Evolutionary conservation across 2,888 invertebrate species (phyloP).

Genomic region (Microctonus hyperodae): DNA sequence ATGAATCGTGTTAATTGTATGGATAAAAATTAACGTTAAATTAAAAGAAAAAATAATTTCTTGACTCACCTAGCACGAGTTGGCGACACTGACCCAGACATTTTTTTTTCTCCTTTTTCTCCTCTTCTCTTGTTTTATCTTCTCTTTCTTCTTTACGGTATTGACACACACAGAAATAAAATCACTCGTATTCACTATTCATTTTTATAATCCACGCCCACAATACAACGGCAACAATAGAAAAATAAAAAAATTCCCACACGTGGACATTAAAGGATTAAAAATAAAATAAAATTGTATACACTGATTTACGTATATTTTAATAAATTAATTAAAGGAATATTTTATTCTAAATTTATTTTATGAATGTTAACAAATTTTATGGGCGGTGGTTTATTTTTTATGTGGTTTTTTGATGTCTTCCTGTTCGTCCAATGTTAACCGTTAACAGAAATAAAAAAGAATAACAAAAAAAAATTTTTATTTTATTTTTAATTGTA

Average conservation of each 20-base stretch:
- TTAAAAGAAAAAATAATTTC: too few species aligned
- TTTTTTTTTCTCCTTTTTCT: not conserved
- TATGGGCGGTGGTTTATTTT: too few species aligned
- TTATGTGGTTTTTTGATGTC: too few species aligned
- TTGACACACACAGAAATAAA: not conserved
- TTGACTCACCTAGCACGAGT: not conserved
- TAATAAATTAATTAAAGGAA: not conserved
- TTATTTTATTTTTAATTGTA: too few species aligned
- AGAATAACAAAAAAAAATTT: too few species aligned
- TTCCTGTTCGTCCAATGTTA: not conserved
- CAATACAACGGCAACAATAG: too few species aligned
- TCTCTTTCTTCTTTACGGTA: not conserved
- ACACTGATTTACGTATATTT: not conserved
- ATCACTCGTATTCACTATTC: not conserved
- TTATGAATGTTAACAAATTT: too few species aligned
- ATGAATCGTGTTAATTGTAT: not conserved
- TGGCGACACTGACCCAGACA: conserved; percentile 1
- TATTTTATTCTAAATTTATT: not conserved
- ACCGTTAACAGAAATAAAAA: not conserved
- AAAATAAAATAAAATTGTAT: not conserved
- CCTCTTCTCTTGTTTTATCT: not conserved
- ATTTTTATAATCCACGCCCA: not conserved
- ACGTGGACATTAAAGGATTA: not conserved
- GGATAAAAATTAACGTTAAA: too few species aligned
- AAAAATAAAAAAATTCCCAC: not conserved